Base-by-base conservation (phyloP, 2,113 vertebrate species). In the Hippocampus abdominalis region DNA sequence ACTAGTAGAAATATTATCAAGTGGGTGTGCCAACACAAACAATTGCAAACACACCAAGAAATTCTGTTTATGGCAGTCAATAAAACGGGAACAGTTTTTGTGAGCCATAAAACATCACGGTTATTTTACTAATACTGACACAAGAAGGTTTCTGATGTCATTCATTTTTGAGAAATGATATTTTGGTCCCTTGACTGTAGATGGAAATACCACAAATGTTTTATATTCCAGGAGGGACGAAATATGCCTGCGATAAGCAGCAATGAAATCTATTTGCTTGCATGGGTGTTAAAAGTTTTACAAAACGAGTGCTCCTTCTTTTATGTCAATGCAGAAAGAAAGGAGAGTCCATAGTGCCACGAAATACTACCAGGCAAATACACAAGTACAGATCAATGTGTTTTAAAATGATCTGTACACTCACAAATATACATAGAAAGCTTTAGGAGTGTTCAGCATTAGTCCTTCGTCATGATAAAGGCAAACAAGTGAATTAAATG, bases 21-120 rank as follows among this genome's bases (percentile, higher is more conserved):
- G 76, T 73, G 77, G 39, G 66, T 40, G 20, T 39, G 29, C 39
- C 49, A 57, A 48, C 53, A 40, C 44, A 49, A 36, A 16, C 20
- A 36, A 46, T 59, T 49, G 51, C 68, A 70, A 63, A 73, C 32
- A 42, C 25, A 66, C 8, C 64, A 48, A 0, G 10, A 54, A 27
- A 57, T 57, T 57, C 11, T 57, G 11, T 57, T 57, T 13, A 27
- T 4, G 27, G 23, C 11, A 13, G 23, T 57, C 23, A 57, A 25
- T 63, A 73, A 56, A 69, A 65, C 76, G 56, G 10, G 42, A 12
- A 53, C 66, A 76, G 80, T 70, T 75, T 61, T 73, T 56, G 68
- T 42, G 27, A 82, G 84, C 68, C 51, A 53, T 11, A 53, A 53
- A 2, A 53, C 3, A 53, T 53, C 3, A n/a, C 2, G 49, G 21